phyloP scores from a whole-genome alignment of 2,888 invertebrate genomes.

The Melieria omissa region DNA sequence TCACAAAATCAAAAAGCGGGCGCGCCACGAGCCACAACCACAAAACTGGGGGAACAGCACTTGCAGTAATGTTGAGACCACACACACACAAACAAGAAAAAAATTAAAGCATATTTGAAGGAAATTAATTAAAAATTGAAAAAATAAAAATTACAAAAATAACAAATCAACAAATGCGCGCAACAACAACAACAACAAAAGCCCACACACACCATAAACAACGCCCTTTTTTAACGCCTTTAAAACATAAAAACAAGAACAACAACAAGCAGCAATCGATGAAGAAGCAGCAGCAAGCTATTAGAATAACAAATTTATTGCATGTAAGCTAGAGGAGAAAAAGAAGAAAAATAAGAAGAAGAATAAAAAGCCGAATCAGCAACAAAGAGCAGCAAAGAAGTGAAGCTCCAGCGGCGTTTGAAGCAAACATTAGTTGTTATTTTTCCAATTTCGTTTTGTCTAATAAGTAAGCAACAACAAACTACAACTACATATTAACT shows the following conservation, averaged over 20 bases:
- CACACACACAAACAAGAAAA: too few relatives aligned
- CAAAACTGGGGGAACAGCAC: too few relatives aligned
- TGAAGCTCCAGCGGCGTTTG: not conserved
- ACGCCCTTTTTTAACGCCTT: constrained; percentile 32
- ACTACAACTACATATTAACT: constrained; percentile 16
- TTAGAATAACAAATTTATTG: constrained; percentile 1
- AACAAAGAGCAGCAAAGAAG: constrained; percentile 15
- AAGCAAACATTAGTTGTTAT: constrained; percentile 30
- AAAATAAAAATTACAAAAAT: constrained; percentile 2
- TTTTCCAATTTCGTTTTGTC: constrained; percentile 22
- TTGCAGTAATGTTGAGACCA: too few relatives aligned
- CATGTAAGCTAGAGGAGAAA: not conserved
- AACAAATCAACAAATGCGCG: not conserved
- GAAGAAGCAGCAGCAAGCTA: constrained; percentile 3
- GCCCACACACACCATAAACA: constrained; percentile 8
- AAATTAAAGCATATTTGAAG: too few relatives aligned
- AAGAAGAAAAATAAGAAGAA: constrained; percentile 1
- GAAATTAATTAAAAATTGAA: not conserved
- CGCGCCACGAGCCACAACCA: too few relatives aligned
- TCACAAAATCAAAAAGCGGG: not conserved
- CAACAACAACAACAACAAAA: constrained; percentile 9
- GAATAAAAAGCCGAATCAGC: constrained; percentile 6
- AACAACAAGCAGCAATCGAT: not conserved
- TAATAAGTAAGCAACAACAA: constrained; percentile 5
- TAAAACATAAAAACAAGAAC: constrained; percentile 7